Evolutionary conservation across 2,797 vertebrate genomes (phyloP).

Genomic region (Semotilus atromaculatus): DNA sequence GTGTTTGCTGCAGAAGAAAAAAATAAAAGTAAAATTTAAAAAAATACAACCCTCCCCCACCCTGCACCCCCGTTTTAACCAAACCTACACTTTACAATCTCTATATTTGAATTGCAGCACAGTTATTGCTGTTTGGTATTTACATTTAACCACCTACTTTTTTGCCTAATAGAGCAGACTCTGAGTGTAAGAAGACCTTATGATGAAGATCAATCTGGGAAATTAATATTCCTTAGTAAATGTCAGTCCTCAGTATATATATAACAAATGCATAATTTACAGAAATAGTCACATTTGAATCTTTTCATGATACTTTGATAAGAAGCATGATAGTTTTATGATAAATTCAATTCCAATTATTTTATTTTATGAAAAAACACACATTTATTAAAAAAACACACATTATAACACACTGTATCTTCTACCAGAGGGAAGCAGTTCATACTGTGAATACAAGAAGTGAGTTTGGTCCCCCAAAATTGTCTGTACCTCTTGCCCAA

Average conservation of each 20-base stretch:
- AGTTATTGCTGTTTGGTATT: background rate
- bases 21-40: no score
- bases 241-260: constrained; percentile 1
- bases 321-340: background rate
- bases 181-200: constrained; percentile 5
- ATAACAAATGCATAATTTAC: background rate
- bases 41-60: no score
- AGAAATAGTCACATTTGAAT: background rate
- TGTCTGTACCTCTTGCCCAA: no score
- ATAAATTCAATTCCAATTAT: no score
- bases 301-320: background rate
- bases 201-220: constrained; percentile 11
- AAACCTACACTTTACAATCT: background rate
- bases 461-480: no score
- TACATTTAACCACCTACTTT: background rate
- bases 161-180: background rate
- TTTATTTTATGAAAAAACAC: no score
- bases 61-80: no score
- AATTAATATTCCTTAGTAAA: constrained; percentile 27
- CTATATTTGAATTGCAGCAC: background rate
- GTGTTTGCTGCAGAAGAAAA: background rate
- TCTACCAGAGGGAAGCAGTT: no score
- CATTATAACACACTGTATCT: no score
- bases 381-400: no score
- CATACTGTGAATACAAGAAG: no score